These are phyloP conservation scores for Agrilus mali DNA, from an alignment of 2,888 invertebrate genomes.

Conservation along the genomic window DNA sequence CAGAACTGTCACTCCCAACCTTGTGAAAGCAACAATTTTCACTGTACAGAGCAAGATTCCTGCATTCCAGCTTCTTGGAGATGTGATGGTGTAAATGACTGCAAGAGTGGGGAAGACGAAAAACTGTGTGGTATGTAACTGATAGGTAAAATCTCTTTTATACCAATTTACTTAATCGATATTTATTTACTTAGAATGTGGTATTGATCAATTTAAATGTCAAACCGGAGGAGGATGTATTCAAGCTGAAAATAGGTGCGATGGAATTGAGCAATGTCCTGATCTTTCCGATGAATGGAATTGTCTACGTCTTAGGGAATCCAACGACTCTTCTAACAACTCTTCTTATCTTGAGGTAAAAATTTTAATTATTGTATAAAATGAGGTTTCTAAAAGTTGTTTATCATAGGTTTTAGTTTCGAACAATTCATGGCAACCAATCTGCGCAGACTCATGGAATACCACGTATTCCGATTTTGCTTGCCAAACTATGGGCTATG, in stretches of 20 bases:
- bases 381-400: background rate
- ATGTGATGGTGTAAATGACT: constrained; percentile 46
- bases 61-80: constrained; percentile 46
- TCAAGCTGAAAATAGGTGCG: constrained; percentile 37
- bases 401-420: constrained; percentile 6
- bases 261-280: constrained; percentile 46
- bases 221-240: constrained; percentile 48
- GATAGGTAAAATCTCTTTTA: background rate
- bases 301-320: constrained; percentile 28
- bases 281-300: constrained; percentile 52
- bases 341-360: constrained; percentile 14
- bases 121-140: constrained; percentile 35
- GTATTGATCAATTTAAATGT: constrained; percentile 42
- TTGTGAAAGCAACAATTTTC: constrained; percentile 41
- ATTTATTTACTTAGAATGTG: constrained; percentile 32
- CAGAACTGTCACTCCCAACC: constrained; percentile 35
- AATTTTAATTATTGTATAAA: background rate
- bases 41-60: constrained; percentile 43
- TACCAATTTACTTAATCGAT: background rate
- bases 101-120: constrained; percentile 45
- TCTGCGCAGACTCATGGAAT: constrained; percentile 44
- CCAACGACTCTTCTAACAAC: constrained; percentile 7
- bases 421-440: constrained; percentile 30
- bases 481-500: constrained; percentile 42
- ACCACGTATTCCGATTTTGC: constrained; percentile 39